These are phyloP conservation scores for Folsomia manolachei DNA, from an alignment of 2,888 invertebrate genomes.

Conservation along the genomic window DNA sequence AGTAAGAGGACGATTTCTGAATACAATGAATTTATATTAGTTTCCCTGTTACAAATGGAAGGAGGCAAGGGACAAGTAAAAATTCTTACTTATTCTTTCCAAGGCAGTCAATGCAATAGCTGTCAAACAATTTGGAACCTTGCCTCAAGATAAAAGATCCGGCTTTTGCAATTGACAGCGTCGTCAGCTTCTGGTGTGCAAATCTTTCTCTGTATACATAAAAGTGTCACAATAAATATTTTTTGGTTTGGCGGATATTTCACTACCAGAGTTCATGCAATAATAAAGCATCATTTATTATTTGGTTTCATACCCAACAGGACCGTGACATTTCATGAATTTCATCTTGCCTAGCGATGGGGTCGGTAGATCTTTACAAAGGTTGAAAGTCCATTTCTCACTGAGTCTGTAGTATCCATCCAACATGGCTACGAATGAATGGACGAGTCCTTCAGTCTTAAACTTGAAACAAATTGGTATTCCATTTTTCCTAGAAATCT, in stretches of 20 bases:
- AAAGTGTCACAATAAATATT: too few relatives aligned
- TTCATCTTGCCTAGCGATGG: conserved; percentile 73
- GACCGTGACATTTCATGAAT: conserved; percentile 79
- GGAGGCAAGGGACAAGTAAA: too few relatives aligned
- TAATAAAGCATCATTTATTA: background rate
- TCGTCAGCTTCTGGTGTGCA: conserved; percentile 77
- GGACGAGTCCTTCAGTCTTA: conserved; percentile 64
- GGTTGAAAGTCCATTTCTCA: conserved; percentile 85
- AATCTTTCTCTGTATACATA: conserved; percentile 76
- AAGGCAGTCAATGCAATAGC: conserved; percentile 78
- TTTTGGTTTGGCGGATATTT: too few relatives aligned
- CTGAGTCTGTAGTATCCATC: conserved; percentile 84
- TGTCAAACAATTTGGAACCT: conserved; percentile 74
- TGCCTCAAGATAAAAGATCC: conserved; percentile 80
- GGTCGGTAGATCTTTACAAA: conserved; percentile 76
- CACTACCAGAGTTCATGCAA: conserved; percentile 20
- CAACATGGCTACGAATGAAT: conserved; percentile 76
- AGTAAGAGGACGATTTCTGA: conserved; percentile 41
- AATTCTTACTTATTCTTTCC: conserved; percentile 70
- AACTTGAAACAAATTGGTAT: conserved; percentile 74
- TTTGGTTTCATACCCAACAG: conserved; percentile 70
- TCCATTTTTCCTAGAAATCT: conserved; percentile 73
- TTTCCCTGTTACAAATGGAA: too few relatives aligned
- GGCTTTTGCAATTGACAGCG: conserved; percentile 69
- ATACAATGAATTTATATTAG: too few relatives aligned